phyloP scores from a whole-genome alignment of 1,140 invertebrate genomes.

The Drosophila sucinea region DNA sequence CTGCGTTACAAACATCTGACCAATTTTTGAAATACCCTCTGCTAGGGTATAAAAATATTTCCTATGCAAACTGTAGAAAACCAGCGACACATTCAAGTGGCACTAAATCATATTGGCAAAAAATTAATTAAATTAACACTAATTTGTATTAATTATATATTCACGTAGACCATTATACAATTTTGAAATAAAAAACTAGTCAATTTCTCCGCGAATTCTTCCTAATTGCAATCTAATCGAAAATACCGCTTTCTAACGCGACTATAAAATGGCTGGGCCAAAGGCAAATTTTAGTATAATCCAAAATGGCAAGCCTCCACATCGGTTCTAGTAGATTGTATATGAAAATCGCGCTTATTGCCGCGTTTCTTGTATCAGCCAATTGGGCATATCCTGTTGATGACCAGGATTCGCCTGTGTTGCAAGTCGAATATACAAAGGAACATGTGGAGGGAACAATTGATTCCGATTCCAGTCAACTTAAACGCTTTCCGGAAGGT shows the following conservation, averaged over 20 bases:
- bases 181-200: neutral
- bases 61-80: too few species aligned
- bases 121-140: neutral
- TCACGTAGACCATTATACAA: neutral
- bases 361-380: neutral
- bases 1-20: too few species aligned
- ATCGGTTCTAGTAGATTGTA: neutral
- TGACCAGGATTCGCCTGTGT: neutral
- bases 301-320: neutral
- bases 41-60: too few species aligned
- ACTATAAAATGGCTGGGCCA: neutral
- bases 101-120: neutral
- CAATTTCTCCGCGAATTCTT: neutral
- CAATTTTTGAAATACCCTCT: too few species aligned
- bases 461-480: neutral
- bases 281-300: neutral
- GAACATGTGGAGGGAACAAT: neutral
- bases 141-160: neutral
- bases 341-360: neutral
- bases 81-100: too few species aligned
- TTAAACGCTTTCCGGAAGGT: neutral
- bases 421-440: neutral
- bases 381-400: slow-evolving; percentile 3
- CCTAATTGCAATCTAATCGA: neutral
- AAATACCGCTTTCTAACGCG: neutral